Percentiles rank a stretch among this genome's conserved stretches.
These are phyloP conservation scores for Macquaria ambigua DNA, from an alignment of 2,113 vertebrate species.

Conservation along the genomic window DNA sequence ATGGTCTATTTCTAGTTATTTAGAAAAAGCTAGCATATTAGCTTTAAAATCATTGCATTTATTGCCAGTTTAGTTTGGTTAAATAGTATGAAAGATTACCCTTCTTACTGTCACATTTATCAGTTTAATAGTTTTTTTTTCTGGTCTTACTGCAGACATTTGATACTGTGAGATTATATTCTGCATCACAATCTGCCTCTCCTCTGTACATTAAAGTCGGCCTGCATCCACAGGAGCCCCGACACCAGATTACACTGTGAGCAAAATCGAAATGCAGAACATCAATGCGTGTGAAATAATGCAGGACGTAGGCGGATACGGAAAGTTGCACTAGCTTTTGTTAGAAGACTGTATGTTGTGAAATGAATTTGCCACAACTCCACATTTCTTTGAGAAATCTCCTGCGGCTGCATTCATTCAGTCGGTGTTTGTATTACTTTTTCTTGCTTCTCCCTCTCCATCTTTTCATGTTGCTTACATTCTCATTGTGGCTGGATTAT, in stretches of 20 bases:
- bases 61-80: background rate
- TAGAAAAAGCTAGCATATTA: background rate
- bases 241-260: background rate
- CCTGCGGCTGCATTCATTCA: constrained; percentile 3
- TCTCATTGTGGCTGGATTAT: constrained; percentile 8
- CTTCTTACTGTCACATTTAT: constrained; percentile 7
- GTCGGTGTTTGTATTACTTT: background rate
- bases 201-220: background rate
- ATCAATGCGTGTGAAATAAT: constrained; percentile 13
- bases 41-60: background rate
- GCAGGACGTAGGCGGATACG: background rate
- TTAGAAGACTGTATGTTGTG: background rate
- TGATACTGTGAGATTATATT: background rate
- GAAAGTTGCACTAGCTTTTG: background rate
- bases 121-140: background rate
- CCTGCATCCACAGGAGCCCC: background rate
- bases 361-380: constrained; percentile 17
- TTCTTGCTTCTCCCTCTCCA: constrained; percentile 16
- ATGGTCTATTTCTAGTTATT: background rate
- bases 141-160: constrained; percentile 2
- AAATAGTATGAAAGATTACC: background rate
- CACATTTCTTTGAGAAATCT: constrained; percentile 20
- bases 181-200: background rate
- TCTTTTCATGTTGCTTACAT: constrained; percentile 29
- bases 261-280: background rate